These are phyloP conservation scores for Trachythela sp. DNA, from an alignment of 64 coral and sea anemone species.

Conservation along the genomic window DNA sequence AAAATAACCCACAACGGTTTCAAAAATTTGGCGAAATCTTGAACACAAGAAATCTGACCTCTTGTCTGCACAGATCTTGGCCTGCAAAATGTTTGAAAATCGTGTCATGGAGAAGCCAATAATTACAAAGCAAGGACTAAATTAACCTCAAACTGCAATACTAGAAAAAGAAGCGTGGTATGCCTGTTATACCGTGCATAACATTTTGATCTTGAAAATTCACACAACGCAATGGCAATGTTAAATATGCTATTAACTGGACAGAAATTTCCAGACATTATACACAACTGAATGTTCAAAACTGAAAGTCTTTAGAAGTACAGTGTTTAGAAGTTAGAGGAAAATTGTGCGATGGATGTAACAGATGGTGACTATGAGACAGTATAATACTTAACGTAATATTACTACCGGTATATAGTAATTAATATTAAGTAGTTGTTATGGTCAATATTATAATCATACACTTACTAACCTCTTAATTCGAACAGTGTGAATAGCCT, in stretches of 20 bases:
- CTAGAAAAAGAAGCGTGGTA: neutral
- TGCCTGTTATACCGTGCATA: neutral
- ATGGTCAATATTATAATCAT: too few relatives aligned
- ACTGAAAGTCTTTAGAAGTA: too few relatives aligned
- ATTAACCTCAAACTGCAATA: neutral
- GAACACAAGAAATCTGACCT: constrained; percentile 90
- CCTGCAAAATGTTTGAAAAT: constrained; percentile 21
- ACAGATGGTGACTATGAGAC: too few relatives aligned
- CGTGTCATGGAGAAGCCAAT: neutral
- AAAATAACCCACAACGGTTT: constrained; percentile 76
- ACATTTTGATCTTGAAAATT: neutral
- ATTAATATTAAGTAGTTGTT: too few relatives aligned
- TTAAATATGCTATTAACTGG: neutral
- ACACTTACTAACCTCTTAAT: neutral
- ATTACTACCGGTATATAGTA: too few relatives aligned
- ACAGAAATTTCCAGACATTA: too few relatives aligned
- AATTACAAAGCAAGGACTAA: neutral
- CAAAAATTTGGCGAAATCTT: constrained; percentile 86
- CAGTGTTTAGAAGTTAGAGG: neutral
- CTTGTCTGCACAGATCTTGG: constrained; percentile 91
- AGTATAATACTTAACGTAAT: too few relatives aligned
- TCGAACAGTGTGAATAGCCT: neutral
- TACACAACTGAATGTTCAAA: too few relatives aligned
- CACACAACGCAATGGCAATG: neutral
- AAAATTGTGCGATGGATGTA: too few relatives aligned